Evolutionary conservation across 64 coral and sea anemone genomes (phyloP).

Genomic region (Hydrozoanthus tunicans): DNA sequence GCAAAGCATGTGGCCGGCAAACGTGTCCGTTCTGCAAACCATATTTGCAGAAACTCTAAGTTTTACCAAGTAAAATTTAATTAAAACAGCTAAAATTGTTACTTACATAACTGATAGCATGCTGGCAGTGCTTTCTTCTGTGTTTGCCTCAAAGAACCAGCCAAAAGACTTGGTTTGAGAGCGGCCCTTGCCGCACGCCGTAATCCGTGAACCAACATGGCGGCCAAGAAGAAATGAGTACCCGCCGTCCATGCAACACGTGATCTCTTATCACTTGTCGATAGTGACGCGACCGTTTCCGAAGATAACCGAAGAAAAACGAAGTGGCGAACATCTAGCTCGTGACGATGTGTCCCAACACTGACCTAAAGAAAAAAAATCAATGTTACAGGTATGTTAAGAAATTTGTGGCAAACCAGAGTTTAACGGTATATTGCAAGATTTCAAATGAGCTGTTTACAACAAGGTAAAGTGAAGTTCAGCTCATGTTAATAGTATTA

Average conservation of each 20-base stretch:
- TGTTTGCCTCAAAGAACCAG: conserved; percentile 77
- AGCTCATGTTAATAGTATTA: too few species aligned
- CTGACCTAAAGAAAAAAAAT: background rate
- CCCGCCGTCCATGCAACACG: conserved; percentile 60
- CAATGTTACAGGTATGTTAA: too few species aligned
- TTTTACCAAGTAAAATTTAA: background rate
- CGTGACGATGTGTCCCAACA: background rate
- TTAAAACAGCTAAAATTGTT: conserved; percentile 12
- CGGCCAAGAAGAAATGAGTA: conserved; percentile 75
- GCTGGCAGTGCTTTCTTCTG: conserved; percentile 83
- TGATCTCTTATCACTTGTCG: conserved; percentile 46
- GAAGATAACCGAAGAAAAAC: conserved; percentile 35
- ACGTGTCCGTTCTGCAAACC: conserved; percentile 36
- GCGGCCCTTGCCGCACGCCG: conserved; percentile 87
- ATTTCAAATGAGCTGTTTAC: too few species aligned
- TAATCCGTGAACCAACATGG: conserved; percentile 96
- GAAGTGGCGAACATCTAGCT: background rate
- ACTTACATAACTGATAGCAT: conserved; percentile 94
- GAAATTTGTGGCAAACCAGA: too few species aligned
- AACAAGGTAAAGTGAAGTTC: too few species aligned
- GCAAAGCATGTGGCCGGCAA: conserved; percentile 70
- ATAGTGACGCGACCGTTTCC: conserved; percentile 33
- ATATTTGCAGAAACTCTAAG: background rate
- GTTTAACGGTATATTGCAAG: too few species aligned
- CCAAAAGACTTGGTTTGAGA: conserved; percentile 72